These are phyloP conservation scores for Borostomias antarcticus DNA, from an alignment of 2,797 vertebrate genomes.

Conservation along the genomic window DNA sequence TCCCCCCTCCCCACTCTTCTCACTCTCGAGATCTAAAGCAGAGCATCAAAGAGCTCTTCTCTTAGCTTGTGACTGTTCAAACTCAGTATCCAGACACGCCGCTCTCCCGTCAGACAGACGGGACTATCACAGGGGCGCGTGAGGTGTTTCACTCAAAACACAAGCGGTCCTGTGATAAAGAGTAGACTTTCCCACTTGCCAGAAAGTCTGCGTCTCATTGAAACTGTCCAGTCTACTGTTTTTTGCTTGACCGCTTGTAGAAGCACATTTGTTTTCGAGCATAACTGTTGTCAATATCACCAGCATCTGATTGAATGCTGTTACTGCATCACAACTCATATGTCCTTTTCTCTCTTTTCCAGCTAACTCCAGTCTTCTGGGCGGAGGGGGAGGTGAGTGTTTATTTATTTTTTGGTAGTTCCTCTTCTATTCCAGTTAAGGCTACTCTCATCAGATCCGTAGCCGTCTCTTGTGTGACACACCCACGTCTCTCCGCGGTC, in stretches of 20 bases:
- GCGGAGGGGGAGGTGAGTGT: constrained; percentile 97
- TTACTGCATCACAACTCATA: constrained; percentile 47
- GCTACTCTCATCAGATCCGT: constrained; percentile 30
- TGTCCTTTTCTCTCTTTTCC: constrained; percentile 64
- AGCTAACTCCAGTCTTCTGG: constrained; percentile 98
- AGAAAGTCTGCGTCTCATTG: not conserved
- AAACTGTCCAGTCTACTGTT: not conserved
- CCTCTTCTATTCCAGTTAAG: constrained; percentile 28
- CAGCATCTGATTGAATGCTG: constrained; percentile 20
- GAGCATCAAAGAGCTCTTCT: constrained; percentile 33
- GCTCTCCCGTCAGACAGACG: constrained; percentile 6
- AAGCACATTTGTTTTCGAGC: not conserved
- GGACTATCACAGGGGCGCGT: constrained; percentile 11
- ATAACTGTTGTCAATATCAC: constrained; percentile 28
- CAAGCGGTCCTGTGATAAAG: not conserved
- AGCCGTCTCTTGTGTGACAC: constrained; percentile 50
- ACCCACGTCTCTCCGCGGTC: constrained; percentile 38
- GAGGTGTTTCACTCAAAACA: constrained; percentile 6
- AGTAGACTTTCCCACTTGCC: not conserved
- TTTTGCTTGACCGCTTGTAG: not conserved
- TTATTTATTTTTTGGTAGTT: constrained; percentile 58
- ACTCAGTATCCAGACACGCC: constrained; percentile 26
- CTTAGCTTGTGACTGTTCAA: constrained; percentile 36
- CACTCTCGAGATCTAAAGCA: constrained; percentile 27
- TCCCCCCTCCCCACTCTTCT: not conserved